Evolutionary conservation across 2,888 invertebrate species (phyloP).

Genomic region (Hydrotaea diabolus): DNA sequence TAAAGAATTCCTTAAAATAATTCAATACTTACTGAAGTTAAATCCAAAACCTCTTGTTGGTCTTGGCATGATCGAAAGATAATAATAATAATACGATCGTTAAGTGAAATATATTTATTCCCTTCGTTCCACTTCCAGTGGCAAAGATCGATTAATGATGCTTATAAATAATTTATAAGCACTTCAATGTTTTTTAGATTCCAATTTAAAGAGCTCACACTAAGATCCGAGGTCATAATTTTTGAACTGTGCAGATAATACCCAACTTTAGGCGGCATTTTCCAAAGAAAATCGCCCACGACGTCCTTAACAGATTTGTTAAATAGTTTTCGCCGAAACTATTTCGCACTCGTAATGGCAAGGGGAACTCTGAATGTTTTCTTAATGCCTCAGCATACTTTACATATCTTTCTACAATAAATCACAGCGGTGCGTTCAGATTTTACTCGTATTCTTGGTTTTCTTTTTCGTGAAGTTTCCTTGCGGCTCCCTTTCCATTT

Average conservation of each 20-base stretch:
- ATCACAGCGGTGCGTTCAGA: conserved; percentile 32
- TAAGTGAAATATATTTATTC: too few species aligned
- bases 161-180: too few species aligned
- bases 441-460: neutral
- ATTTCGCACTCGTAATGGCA: neutral
- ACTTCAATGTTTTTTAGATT: too few species aligned
- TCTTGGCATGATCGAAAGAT: too few species aligned
- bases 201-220: too few species aligned
- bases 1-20: too few species aligned
- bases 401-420: conserved; percentile 52
- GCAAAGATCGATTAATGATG: too few species aligned
- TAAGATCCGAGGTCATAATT: too few species aligned
- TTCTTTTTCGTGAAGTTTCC: neutral
- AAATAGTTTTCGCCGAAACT: neutral
- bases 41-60: too few species aligned
- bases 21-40: too few species aligned
- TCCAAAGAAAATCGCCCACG: conserved; percentile 30
- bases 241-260: neutral
- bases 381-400: conserved; percentile 55
- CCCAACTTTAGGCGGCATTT: neutral
- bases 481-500: neutral
- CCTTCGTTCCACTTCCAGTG: too few species aligned
- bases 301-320: conserved; percentile 21
- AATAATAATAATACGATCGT: too few species aligned
- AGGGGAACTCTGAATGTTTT: conserved; percentile 38